Conservation (phyloP, 2,797 vertebrate species). For the Cephalopachus bancanus region DNA sequence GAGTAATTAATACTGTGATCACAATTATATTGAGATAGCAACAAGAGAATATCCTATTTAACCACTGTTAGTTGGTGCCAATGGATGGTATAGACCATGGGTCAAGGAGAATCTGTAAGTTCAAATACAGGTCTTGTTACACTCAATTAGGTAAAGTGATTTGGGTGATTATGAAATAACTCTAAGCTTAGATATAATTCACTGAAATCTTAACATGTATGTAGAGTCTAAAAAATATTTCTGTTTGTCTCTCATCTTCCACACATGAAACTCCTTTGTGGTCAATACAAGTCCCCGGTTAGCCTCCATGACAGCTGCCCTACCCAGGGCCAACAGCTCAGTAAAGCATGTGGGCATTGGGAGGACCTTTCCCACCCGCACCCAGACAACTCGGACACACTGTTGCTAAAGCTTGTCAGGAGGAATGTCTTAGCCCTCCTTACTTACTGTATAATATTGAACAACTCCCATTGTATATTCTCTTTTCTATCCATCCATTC, state of each 20-base stretch:
- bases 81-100: constrained; percentile 67
- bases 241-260: not conserved
- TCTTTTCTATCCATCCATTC: constrained; percentile 35
- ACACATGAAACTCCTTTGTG: not conserved
- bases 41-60: constrained; percentile 76
- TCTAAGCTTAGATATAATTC: not conserved
- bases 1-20: constrained; percentile 62
- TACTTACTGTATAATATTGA: not conserved
- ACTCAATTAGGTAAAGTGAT: constrained; percentile 63
- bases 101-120: not conserved
- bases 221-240: not conserved
- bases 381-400: not conserved
- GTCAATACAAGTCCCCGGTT: not conserved
- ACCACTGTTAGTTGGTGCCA: constrained; percentile 82
- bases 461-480: not conserved
- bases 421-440: constrained; percentile 36
- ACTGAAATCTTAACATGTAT: constrained; percentile 60
- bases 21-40: constrained; percentile 70
- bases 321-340: not conserved
- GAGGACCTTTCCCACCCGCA: constrained; percentile 35
- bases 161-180: constrained; percentile 72
- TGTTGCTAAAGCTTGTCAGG: constrained; percentile 60
- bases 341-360: not conserved
- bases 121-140: constrained; percentile 59
- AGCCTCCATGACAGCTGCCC: not conserved